These are phyloP conservation scores for Nasalis larvatus DNA, from an alignment of 2,113 vertebrate species.

Conservation along the genomic window DNA sequence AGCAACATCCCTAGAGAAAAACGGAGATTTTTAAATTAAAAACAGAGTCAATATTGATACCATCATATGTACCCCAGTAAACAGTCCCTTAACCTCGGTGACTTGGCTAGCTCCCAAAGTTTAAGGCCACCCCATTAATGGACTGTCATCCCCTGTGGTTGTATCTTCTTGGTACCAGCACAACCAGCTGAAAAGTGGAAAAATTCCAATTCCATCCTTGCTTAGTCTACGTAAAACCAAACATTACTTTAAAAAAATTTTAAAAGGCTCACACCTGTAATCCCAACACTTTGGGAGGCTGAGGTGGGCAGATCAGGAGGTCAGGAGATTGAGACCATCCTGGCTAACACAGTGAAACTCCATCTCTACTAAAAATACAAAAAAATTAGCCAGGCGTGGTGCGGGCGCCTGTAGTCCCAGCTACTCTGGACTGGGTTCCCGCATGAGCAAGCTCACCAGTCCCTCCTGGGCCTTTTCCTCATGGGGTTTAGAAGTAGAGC, in stretches of 20 bases:
- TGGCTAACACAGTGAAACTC: too few relatives aligned
- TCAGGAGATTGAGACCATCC: too few relatives aligned
- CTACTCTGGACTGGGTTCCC: neutral
- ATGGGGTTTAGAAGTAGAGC: neutral
- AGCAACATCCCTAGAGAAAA: neutral
- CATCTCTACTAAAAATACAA: too few relatives aligned
- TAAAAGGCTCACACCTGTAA: too few relatives aligned
- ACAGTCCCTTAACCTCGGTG: neutral
- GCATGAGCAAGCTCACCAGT: fast-evolving
- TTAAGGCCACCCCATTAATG: neutral
- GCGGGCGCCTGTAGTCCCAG: too few relatives aligned
- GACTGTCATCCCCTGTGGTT: neutral
- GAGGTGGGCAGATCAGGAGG: too few relatives aligned
- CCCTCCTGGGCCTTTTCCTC: neutral
- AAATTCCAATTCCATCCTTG: neutral
- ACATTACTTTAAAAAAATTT: neutral
- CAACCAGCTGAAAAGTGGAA: neutral
- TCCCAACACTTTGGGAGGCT: too few relatives aligned
- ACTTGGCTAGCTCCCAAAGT: neutral
- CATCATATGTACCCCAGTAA: neutral
- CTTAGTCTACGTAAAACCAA: conserved; percentile 21
- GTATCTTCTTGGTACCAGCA: neutral
- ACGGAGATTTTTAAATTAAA: neutral
- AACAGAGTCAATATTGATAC: neutral
- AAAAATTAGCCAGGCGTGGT: too few relatives aligned